Percentiles rank a stretch among this genome's conserved stretches.
Evolutionary conservation across 2,888 invertebrate genomes (phyloP).

Genomic region (Meliscaeva auricollis): DNA sequence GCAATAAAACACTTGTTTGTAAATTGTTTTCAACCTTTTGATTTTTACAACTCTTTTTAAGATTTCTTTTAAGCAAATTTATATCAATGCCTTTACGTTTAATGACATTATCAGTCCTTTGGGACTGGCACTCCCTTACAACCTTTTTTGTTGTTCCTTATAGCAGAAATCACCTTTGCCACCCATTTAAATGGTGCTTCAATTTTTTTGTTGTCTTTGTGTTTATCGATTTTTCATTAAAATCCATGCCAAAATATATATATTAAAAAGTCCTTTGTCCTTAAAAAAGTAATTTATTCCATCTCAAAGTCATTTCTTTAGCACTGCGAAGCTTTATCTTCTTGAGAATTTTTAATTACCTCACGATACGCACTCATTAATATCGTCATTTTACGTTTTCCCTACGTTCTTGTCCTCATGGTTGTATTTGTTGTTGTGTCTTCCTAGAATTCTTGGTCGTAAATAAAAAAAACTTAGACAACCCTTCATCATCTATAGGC

Average conservation of each 20-base stretch:
- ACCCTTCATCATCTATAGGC: no score
- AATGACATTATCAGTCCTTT: conserved; percentile 18
- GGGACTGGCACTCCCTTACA: neutral
- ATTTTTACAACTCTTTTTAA: conserved; percentile 23
- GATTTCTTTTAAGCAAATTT: conserved; percentile 1
- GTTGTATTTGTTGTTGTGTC: neutral
- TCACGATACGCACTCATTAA: conserved; percentile 37
- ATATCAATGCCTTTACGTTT: conserved; percentile 14
- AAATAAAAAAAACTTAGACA: conserved; percentile 42
- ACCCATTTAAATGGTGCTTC: neutral
- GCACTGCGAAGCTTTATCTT: conserved; percentile 38
- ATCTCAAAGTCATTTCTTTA: conserved; percentile 12
- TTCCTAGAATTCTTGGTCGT: conserved; percentile 27
- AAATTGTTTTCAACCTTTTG: conserved; percentile 1
- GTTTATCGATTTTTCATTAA: conserved; percentile 57
- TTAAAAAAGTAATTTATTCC: conserved; percentile 44
- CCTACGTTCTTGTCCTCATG: neutral
- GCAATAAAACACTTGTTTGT: conserved; percentile 13
- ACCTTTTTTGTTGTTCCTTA: neutral
- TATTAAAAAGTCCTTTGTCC: conserved; percentile 51
- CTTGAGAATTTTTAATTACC: conserved; percentile 64
- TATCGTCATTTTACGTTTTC: neutral
- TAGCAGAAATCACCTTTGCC: neutral
- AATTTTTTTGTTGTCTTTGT: neutral
- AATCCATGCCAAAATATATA: conserved; percentile 33